Percentiles rank a stretch among this genome's conserved stretches.
Conservation (phyloP, 2,797 vertebrate genomes). For the Scyliorhinus canicula region DNA sequence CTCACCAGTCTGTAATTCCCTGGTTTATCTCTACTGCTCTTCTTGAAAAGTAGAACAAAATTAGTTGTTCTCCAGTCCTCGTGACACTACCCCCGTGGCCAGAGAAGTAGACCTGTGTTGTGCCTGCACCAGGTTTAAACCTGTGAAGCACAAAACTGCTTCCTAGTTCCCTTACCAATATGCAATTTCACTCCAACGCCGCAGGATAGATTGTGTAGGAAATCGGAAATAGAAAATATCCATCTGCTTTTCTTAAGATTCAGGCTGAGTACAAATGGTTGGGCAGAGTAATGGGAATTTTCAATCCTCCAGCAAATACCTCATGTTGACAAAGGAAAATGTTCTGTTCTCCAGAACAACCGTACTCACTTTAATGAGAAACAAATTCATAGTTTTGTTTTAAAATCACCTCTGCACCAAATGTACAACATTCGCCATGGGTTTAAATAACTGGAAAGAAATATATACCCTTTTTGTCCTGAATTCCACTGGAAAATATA, state of each 20-base stretch:
- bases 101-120: too few species aligned
- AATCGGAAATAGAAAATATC: neutral
- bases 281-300: neutral
- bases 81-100: too few species aligned
- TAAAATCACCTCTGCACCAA: neutral
- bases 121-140: too few species aligned
- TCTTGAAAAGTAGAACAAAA: too few species aligned
- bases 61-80: too few species aligned
- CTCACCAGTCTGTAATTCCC: too few species aligned
- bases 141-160: neutral
- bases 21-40: too few species aligned
- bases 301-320: neutral
- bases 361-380: neutral
- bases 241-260: neutral
- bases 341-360: neutral
- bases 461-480: neutral
- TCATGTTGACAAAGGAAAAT: neutral
- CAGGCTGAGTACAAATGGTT: neutral
- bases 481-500: neutral
- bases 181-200: neutral
- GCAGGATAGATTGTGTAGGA: neutral
- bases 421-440: neutral
- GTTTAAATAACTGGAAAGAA: neutral
- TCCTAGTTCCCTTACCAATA: neutral
- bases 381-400: neutral